phyloP scores from a whole-genome alignment of 2,113 vertebrate genomes.

The Axis porcinus region DNA sequence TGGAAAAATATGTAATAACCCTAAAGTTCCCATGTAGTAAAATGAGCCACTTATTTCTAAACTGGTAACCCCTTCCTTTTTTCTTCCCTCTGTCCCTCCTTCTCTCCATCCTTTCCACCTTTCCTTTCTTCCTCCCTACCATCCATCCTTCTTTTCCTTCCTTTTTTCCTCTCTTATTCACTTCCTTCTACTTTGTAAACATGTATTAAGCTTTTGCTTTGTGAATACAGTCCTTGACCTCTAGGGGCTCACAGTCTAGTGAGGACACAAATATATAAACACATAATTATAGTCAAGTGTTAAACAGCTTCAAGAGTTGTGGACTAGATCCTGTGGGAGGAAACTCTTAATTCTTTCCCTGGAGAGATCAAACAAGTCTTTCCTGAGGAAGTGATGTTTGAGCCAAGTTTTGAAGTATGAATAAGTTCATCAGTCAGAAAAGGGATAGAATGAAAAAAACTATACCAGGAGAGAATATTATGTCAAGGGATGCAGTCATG shows the following conservation, averaged over 20 bases:
- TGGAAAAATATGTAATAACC: not conserved
- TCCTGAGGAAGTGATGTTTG: not conserved
- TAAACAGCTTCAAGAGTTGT: not conserved
- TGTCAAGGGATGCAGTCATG: not conserved
- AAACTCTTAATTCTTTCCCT: not conserved
- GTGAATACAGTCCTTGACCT: not conserved
- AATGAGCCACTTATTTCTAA: not conserved
- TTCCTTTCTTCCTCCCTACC: not conserved
- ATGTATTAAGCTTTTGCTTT: not conserved
- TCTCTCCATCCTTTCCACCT: not conserved
- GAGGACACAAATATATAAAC: not conserved
- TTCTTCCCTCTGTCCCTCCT: not conserved
- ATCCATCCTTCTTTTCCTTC: not conserved
- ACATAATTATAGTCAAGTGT: not conserved
- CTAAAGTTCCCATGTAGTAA: not conserved
- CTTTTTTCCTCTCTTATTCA: not conserved
- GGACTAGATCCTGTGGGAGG: not conserved
- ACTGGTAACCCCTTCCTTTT: not conserved
- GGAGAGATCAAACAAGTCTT: not conserved
- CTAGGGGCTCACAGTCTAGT: not conserved
- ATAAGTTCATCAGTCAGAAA: not conserved
- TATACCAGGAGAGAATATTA: not conserved
- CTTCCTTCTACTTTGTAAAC: not conserved
- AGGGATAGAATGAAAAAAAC: not conserved
- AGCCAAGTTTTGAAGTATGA: not conserved